These are phyloP conservation scores for Pristionchus japonicus DNA, from an alignment of 2,888 invertebrate genomes.

Conservation along the genomic window DNA sequence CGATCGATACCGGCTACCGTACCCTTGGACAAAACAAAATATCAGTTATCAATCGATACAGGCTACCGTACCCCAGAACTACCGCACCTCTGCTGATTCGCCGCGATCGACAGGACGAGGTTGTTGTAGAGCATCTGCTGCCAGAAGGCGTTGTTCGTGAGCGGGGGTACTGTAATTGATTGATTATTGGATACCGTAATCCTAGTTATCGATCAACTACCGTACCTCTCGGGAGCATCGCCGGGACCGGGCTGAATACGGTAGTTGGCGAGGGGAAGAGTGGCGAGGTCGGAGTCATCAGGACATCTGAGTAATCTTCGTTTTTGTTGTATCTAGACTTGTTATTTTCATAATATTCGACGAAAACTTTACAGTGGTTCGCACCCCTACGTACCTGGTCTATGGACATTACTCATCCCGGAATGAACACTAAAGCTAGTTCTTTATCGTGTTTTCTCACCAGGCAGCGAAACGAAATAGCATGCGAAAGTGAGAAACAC, in stretches of 20 bases:
- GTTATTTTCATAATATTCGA: neutral
- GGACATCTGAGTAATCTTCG: neutral
- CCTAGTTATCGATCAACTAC: neutral
- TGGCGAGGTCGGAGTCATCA: neutral
- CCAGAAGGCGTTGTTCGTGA: slow-evolving; percentile 29
- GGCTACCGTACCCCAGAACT: neutral
- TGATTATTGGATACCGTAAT: neutral
- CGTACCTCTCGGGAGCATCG: neutral
- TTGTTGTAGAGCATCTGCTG: slow-evolving; percentile 39
- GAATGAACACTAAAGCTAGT: no score
- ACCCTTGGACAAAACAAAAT: no score
- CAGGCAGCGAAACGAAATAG: neutral
- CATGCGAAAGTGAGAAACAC: neutral
- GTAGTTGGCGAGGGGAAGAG: slow-evolving; percentile 21
- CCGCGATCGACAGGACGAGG: neutral
- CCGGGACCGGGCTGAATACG: neutral
- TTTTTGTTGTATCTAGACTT: neutral
- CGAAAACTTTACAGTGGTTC: neutral
- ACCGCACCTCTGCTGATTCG: slow-evolving; percentile 32
- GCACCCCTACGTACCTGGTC: neutral
- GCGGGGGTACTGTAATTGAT: slow-evolving; percentile 24
- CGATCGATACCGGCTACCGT: no score
- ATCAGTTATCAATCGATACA: neutral
- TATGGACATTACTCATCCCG: neutral
- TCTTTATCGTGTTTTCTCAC: neutral